Evolutionary conservation across 2,113 vertebrate genomes (phyloP).

Genomic region (Lepisosteus osseus): DNA sequence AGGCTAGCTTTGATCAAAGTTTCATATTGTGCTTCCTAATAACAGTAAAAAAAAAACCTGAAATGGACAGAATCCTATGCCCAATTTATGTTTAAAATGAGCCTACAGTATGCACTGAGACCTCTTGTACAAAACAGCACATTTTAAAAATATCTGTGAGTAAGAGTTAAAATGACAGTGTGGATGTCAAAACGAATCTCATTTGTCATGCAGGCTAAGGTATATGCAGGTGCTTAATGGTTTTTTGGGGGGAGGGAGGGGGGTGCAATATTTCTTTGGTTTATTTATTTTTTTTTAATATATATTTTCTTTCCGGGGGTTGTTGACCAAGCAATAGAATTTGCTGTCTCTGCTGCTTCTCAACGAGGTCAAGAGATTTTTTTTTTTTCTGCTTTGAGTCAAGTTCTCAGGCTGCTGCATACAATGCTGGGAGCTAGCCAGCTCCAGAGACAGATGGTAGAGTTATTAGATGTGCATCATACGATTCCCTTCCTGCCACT

Average conservation of each 20-base stretch:
- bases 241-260: neutral
- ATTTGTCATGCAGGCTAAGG: neutral
- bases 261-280: neutral
- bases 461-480: conserved; percentile 98
- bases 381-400: conserved; percentile 47
- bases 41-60: no score
- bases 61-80: no score
- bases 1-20: no score
- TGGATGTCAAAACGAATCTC: neutral
- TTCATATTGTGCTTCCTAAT: no score
- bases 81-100: no score
- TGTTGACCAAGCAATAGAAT: conserved; percentile 66
- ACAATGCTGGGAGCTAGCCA: conserved; percentile 93
- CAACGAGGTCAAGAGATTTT: conserved; percentile 41
- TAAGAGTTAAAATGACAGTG: conserved; percentile 6
- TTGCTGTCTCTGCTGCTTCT: conserved; percentile 62
- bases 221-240: conserved; percentile 7
- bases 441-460: conserved; percentile 91
- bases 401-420: conserved; percentile 76
- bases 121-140: neutral
- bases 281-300: conserved; percentile 17
- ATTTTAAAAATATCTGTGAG: neutral
- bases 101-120: no score
- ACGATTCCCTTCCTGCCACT: conserved; percentile 92
- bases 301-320: conserved; percentile 48